Conservation (phyloP, 30 jellyfish, hydroid and myxozoan genomes). For the Chironex yamaguchii region DNA sequence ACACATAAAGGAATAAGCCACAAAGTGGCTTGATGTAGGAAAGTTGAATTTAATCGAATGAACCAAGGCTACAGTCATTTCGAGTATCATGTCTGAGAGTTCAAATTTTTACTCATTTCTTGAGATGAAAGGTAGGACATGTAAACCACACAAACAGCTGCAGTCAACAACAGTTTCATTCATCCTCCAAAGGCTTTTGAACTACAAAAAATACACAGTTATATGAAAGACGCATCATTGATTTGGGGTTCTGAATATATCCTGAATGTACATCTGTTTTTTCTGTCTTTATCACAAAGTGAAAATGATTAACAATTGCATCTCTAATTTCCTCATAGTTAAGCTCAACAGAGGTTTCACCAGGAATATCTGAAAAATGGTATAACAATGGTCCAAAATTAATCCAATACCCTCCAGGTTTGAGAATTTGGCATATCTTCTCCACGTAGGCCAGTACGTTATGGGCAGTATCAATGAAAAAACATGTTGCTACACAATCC, state of each 20-base stretch:
- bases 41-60: too few species aligned
- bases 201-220: conserved; percentile 92
- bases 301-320: conserved; percentile 68
- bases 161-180: too few species aligned
- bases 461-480: conserved; percentile 98
- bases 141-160: too few species aligned
- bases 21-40: too few species aligned
- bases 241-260: conserved; percentile 78
- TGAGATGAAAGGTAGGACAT: too few species aligned
- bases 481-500: conserved; percentile 90
- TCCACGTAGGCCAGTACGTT: conserved; percentile 90
- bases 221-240: conserved; percentile 81
- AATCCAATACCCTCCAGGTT: conserved; percentile 97
- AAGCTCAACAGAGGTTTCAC: conserved; percentile 85
- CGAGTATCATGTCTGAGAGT: too few species aligned
- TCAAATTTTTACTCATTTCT: too few species aligned
- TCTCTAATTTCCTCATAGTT: conserved; percentile 84
- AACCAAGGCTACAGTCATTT: too few species aligned
- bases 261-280: conserved; percentile 49
- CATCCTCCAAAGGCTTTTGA: conserved; percentile 80
- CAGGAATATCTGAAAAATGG: conserved; percentile 92
- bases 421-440: conserved; percentile 73
- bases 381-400: conserved; percentile 96
- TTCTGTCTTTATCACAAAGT: conserved; percentile 78
- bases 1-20: too few species aligned